Evolutionary conservation across 2,888 invertebrate genomes (phyloP).

Genomic region (Ectemnius lituratus): DNA sequence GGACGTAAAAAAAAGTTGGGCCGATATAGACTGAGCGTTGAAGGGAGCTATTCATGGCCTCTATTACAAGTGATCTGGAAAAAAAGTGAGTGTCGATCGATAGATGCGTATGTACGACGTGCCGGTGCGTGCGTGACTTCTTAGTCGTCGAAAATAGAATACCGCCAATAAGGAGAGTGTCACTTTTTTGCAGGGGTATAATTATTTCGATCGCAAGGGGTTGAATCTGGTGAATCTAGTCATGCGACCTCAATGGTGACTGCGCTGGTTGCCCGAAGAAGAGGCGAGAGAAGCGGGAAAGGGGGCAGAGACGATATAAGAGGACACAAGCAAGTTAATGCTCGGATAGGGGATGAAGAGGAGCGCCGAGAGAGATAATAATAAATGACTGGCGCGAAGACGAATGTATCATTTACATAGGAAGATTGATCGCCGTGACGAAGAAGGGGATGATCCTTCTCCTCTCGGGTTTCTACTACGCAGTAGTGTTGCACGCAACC

Average conservation of each 20-base stretch:
- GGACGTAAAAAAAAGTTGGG: background rate
- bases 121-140: too few relatives aligned
- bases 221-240: constrained; percentile 31
- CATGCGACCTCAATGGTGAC: background rate
- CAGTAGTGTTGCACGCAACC: constrained; percentile 6
- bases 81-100: too few relatives aligned
- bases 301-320: background rate
- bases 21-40: background rate
- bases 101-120: too few relatives aligned
- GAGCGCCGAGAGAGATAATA: constrained; percentile 48
- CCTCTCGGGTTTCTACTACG: constrained; percentile 4
- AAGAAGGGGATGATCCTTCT: constrained; percentile 37
- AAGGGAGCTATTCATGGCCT: background rate
- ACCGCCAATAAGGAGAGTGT: too few relatives aligned
- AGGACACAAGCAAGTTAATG: background rate
- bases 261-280: background rate
- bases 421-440: constrained; percentile 54
- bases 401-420: constrained; percentile 55
- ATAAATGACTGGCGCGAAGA: constrained; percentile 57
- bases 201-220: background rate
- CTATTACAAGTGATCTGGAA: too few relatives aligned
- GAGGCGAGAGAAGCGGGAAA: background rate
- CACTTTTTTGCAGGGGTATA: constrained; percentile 1
- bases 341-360: constrained; percentile 36
- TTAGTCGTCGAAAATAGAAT: too few relatives aligned